These are phyloP conservation scores for Cancer borealis DNA, from an alignment of 2,888 invertebrate genomes.

Conservation along the genomic window DNA sequence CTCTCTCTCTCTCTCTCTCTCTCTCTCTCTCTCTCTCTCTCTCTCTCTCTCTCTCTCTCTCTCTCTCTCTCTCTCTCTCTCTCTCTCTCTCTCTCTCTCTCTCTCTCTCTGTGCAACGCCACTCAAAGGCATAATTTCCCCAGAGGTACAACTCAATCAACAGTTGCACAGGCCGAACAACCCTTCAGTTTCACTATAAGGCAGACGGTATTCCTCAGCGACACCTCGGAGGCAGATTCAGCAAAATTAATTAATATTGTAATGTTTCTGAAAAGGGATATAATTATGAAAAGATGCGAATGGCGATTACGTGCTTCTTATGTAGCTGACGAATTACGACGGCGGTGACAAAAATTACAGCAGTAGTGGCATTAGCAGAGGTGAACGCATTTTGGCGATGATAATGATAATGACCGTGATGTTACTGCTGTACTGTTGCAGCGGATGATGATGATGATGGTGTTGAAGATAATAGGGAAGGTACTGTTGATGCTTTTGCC, in stretches of 20 bases:
- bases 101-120: background rate
- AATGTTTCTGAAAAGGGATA: background rate
- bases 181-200: constrained; percentile 20
- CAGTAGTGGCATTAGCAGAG: background rate
- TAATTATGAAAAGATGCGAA: background rate
- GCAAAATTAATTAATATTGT: too few species aligned
- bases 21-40: background rate
- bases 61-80: background rate
- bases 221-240: too few species aligned
- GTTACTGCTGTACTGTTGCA: background rate
- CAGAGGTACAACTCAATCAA: constrained; percentile 11
- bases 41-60: background rate
- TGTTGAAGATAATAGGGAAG: background rate
- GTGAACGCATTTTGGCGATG: background rate
- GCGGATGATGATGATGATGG: background rate
- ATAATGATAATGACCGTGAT: background rate
- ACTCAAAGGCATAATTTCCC: background rate
- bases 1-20: background rate
- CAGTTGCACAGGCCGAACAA: background rate
- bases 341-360: background rate
- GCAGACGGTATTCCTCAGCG: background rate
- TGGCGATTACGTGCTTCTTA: background rate
- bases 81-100: background rate
- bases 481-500: background rate
- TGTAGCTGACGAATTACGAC: background rate